These are phyloP conservation scores for Calcarius ornatus DNA, from an alignment of 2,113 vertebrate species.

Conservation along the genomic window DNA sequence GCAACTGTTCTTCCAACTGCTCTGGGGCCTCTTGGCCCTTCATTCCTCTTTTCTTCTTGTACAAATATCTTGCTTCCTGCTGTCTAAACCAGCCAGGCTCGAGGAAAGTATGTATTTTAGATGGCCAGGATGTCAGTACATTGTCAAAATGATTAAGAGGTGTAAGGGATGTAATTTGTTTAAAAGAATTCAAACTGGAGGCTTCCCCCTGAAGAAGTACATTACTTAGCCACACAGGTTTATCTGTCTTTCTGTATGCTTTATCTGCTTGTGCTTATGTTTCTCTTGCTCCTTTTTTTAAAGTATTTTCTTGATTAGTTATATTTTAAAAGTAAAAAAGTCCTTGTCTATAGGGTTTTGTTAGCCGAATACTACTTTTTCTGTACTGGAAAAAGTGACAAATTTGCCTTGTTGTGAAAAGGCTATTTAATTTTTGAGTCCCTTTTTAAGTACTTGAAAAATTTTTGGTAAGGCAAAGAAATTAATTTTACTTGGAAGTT, in stretches of 20 bases:
- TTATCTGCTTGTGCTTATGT: background rate
- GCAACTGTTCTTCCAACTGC: background rate
- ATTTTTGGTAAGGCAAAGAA: background rate
- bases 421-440: background rate
- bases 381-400: background rate
- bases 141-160: slow-evolving; percentile 26
- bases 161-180: background rate
- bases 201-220: background rate
- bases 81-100: background rate
- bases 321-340: background rate
- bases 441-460: background rate
- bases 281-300: background rate
- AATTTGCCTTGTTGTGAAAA: background rate
- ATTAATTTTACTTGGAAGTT: background rate
- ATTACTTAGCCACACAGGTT: background rate
- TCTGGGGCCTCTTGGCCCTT: slow-evolving; percentile 39
- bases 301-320: background rate
- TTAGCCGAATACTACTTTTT: background rate
- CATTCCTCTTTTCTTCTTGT: slow-evolving; percentile 23
- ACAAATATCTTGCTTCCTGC: slow-evolving; percentile 52
- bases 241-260: background rate
- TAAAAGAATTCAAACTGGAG: background rate
- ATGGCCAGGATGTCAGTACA: background rate
- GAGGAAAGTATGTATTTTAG: background rate
- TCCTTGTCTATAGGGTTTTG: background rate